Evolutionary conservation across 1,140 invertebrate species (phyloP).

Genomic region (Anastatus disparis): DNA sequence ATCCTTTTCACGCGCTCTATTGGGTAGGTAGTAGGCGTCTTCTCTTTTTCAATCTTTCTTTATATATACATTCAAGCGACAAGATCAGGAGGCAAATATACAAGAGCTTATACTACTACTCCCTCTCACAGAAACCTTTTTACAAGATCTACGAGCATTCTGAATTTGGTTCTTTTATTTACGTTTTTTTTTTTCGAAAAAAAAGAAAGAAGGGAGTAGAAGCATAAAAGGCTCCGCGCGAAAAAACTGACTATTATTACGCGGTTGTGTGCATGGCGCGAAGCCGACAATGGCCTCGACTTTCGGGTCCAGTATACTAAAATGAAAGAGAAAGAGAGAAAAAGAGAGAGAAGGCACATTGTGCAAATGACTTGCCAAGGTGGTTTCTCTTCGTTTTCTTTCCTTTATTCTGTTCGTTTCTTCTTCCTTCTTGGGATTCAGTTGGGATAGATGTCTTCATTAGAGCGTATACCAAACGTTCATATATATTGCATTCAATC

Average conservation of each 20-base stretch:
- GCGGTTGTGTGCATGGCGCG: constrained; percentile 45
- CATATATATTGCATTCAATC: too few relatives aligned
- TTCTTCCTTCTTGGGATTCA: constrained; percentile 42
- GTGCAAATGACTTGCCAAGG: constrained; percentile 47
- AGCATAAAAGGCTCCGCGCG: constrained; percentile 27
- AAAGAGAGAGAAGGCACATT: too few relatives aligned
- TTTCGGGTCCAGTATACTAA: constrained; percentile 28
- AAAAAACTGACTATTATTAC: constrained; percentile 49
- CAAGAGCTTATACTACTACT: constrained; percentile 6
- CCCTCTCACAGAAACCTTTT: not conserved
- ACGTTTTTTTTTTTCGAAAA: too few relatives aligned
- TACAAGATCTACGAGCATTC: constrained; percentile 34
- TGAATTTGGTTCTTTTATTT: constrained; percentile 33
- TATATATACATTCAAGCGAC: too few relatives aligned
- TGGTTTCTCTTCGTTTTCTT: constrained; percentile 24
- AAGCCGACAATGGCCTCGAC: constrained; percentile 50
- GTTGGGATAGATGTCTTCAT: constrained; percentile 57
- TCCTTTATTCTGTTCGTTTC: not conserved
- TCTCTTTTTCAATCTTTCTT: constrained; percentile 21
- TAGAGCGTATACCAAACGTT: constrained; percentile 44
- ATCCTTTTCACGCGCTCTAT: constrained; percentile 61
- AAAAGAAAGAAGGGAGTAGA: too few relatives aligned
- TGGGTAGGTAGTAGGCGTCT: constrained; percentile 36
- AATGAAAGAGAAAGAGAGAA: too few relatives aligned
- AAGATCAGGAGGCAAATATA: constrained; percentile 11